These are phyloP conservation scores for Hydrocynus forskahlii DNA, from an alignment of 2,797 vertebrate genomes.

Conservation along the genomic window DNA sequence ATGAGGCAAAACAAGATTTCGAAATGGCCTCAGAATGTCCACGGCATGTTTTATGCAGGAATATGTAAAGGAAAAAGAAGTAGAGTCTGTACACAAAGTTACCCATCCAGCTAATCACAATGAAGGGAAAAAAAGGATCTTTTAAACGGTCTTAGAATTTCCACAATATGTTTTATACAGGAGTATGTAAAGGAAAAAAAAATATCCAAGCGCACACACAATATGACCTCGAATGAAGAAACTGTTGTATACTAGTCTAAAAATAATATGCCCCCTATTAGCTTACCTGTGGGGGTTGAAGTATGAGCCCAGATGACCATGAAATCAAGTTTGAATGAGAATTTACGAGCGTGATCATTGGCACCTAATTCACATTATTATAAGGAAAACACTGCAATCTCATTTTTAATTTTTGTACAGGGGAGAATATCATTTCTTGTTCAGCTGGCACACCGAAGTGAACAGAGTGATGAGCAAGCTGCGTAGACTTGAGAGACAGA, in stretches of 20 bases:
- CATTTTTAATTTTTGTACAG: constrained; percentile 57
- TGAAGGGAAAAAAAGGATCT: no score
- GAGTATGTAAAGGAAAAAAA: no score
- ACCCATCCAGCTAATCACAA: no score
- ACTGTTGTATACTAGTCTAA: background rate
- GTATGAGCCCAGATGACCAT: constrained; percentile 1
- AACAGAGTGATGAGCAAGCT: no score
- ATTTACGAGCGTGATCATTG: constrained; percentile 68
- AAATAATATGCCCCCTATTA: background rate
- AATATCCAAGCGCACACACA: background rate
- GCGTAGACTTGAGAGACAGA: no score
- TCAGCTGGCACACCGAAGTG: background rate
- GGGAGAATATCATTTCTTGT: constrained; percentile 54
- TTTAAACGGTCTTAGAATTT: no score
- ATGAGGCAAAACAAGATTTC: no score
- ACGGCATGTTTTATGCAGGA: background rate
- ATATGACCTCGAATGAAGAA: background rate
- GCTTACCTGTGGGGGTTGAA: background rate
- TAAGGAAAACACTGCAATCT: constrained; percentile 52
- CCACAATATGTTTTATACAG: no score
- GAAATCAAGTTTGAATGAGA: constrained; percentile 47
- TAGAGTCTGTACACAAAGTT: no score
- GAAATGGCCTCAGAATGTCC: no score
- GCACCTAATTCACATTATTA: constrained; percentile 55
- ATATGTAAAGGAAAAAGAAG: background rate